Evolutionary conservation across 1,140 invertebrate species (phyloP).

Genomic region (Pachypeltis micranthus): DNA sequence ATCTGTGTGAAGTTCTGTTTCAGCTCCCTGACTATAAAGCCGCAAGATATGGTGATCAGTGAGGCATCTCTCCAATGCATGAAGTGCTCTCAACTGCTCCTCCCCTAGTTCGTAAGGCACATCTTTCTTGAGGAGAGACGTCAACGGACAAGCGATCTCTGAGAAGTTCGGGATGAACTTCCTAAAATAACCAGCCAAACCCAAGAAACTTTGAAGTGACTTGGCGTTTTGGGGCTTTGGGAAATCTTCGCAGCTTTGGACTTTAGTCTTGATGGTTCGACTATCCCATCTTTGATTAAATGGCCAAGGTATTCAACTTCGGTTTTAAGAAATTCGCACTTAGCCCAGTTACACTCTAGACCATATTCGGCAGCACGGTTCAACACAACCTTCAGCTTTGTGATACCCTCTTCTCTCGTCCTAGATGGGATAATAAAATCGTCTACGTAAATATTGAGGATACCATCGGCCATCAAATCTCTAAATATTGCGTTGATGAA

Average conservation of each 20-base stretch:
- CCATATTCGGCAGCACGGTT: constrained; percentile 29
- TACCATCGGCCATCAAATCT: not conserved
- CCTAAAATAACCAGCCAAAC: constrained; percentile 20
- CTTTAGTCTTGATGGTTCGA: constrained; percentile 28
- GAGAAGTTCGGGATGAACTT: constrained; percentile 29
- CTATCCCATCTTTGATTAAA: constrained; percentile 26
- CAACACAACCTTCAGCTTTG: constrained; percentile 19
- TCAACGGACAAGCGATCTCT: constrained; percentile 33
- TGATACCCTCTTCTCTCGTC: constrained; percentile 8
- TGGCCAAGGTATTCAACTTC: constrained; percentile 32
- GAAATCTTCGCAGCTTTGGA: constrained; percentile 29
- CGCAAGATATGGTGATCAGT: constrained; percentile 7
- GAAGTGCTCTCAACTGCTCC: not conserved
- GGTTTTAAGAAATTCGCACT: constrained; percentile 30
- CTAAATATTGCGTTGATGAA: constrained; percentile 28
- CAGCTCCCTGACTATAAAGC: constrained; percentile 27
- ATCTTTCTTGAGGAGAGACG: not conserved
- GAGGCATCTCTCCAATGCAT: not conserved
- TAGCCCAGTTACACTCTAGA: constrained; percentile 33
- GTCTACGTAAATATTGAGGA: constrained; percentile 19
- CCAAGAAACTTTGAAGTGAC: constrained; percentile 29
- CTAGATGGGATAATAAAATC: constrained; percentile 18
- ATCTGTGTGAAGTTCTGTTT: constrained; percentile 31
- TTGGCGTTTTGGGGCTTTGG: constrained; percentile 30
- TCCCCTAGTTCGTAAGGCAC: constrained; percentile 18